Evolutionary conservation across 2,888 invertebrate species (phyloP), one percentile per base, ranked within the genome.

Genomic region (Volucella bombylans): DNA sequence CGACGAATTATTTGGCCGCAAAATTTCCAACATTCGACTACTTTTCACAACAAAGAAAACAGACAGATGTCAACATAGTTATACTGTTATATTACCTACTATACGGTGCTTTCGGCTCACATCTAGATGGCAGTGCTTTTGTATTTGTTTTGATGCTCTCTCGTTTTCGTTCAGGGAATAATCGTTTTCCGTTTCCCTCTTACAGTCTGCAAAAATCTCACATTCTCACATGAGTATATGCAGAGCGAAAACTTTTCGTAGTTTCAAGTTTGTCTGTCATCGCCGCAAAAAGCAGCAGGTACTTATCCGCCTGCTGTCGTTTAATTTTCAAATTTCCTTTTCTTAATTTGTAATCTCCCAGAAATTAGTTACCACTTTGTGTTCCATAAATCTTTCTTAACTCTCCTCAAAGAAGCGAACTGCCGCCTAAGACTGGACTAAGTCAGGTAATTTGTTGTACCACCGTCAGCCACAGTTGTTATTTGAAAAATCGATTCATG

Each of bases 401-500:
- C 31, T 31, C 1, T 54, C 10, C 45, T 23, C n/a, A 6, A 8
- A 14, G n/a, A 23, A 38, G n/a, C 12, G 18, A 12, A 18, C 15
- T 6, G 6, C 31, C 31, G 31, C 6, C 31, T 31, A 31, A 39
- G 10, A 18, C n/a, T 43, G 50, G 50, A 50, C 65, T 49, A 23
- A 57, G 39, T 39, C 23, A 2, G 11, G 43, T 0, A 57, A 11
- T 71, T 47, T 31, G 38, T 18, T 15, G 18, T 18, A 4, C 38
- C 43, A 45, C 39, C 67, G 39, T 62, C 18, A 62, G n/a, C 23
- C 55, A 8, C 50, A 57, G 64, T 57, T 78, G 54, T 31, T 23
- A 43, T 83, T 80, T 85, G 85, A 81, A 85, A 85, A 85, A 85
- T 85, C 85, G 45, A 85, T 85, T 68, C 12, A 23, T 81, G 52